Conservation (phyloP, 2,113 vertebrate species). For the Hyperoodon ampullatus region DNA sequence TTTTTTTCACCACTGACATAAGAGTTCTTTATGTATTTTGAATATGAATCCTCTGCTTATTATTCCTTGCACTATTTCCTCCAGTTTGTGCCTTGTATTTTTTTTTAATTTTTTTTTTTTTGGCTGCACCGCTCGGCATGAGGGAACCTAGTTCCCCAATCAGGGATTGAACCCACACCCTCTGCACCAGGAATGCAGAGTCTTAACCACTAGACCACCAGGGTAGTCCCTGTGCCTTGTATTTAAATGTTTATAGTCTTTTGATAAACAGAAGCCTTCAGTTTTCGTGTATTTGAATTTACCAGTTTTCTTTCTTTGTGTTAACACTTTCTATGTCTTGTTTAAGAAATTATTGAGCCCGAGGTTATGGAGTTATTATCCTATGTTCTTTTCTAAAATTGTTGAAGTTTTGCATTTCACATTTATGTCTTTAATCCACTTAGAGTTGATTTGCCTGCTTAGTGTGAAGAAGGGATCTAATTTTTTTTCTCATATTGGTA, state of each 20-base stretch:
- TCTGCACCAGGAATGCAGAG: too few relatives aligned
- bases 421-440: background rate
- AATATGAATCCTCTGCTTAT: background rate
- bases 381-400: background rate
- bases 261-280: background rate
- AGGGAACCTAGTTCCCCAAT: too few relatives aligned
- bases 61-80: background rate
- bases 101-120: too few relatives aligned
- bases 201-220: too few relatives aligned
- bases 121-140: accelerated
- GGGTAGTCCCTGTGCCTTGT: background rate
- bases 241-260: background rate
- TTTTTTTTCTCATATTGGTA: background rate
- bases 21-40: background rate
- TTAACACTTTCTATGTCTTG: background rate
- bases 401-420: background rate
- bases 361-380: background rate
- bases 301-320: background rate
- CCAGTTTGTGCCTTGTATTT: background rate
- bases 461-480: background rate
- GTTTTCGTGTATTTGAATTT: conserved; percentile 17
- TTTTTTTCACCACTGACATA: background rate
- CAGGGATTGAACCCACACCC: too few relatives aligned
- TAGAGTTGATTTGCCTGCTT: background rate
- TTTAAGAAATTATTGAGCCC: background rate